Evolutionary conservation across 2,113 vertebrate species (phyloP), one percentile per base, ranked within the genome.

Genomic region (Calidris pugnax): DNA sequence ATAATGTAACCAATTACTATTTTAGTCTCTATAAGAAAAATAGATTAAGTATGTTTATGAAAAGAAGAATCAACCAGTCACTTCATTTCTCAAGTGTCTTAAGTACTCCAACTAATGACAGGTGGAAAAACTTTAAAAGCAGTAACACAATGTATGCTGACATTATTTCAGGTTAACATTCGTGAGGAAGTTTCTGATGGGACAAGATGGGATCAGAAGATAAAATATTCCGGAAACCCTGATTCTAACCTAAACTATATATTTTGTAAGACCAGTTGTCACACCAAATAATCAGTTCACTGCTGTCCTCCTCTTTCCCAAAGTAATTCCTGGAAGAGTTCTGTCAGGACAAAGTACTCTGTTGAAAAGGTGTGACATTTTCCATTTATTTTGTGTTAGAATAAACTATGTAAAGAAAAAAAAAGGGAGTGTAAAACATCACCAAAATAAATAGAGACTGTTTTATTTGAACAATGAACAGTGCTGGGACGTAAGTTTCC

Each of bases 401-500:
- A 92, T 90, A 89, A 90, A 85, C 75, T 47, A 72, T 18, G 41
- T 24, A 50, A 71, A 9, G 7, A 20, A 26, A 39, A 39, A 30
- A 41, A 63, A 64, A 55, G 12, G 14, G 2, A 57, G 4, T 21
- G 50, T 21, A 85, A 85, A 78, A 16, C 4, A 68, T 66, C 30
- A 92, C 50, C 3, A 30, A 59, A 73, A 87, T 55, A 85, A 90
- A 72, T 39, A 95, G 21, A 45, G 6, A 0, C 15, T n/a, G 33
- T 28, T 33, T 43, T 84, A 95, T 96, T 95, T 95, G 95, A 97
- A 96, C 96, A 90, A 81, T 45, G 21, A 96, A 67, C 50, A 83
- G 39, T 72, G 37, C 43, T 94, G 37, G 12, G 71, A 82, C 27
- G 27, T 27, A 84, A 55, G 30, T 83, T 94, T 82, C 32, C 48